Evolutionary conservation across 2,888 invertebrate species (phyloP).

Genomic region (Drosophila eohydei): DNA sequence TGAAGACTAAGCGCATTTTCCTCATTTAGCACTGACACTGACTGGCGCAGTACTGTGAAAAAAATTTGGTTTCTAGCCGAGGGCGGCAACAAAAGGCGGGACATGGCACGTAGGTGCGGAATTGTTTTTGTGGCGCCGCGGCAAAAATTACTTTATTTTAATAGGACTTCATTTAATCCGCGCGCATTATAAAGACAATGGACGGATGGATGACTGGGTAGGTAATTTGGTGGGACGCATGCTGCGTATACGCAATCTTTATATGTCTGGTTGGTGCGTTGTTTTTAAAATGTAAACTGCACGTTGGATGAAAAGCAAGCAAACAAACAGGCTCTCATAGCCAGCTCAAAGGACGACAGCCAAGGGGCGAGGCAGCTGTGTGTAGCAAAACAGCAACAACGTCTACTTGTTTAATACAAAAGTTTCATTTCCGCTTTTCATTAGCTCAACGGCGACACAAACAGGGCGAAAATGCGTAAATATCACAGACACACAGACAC

Average conservation of each 20-base stretch:
- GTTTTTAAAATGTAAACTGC: slow-evolving; percentile 63
- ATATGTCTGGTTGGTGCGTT: slow-evolving; percentile 22
- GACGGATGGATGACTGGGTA: slow-evolving; percentile 22
- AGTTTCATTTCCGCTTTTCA: slow-evolving; percentile 81
- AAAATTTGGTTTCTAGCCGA: slow-evolving; percentile 30
- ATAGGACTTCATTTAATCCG: slow-evolving; percentile 79
- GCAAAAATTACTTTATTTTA: slow-evolving; percentile 77
- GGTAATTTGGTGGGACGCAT: slow-evolving; percentile 67
- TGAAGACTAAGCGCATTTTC: slow-evolving; percentile 62
- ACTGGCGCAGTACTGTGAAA: slow-evolving; percentile 29
- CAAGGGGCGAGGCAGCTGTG: not conserved
- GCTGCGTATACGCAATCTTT: slow-evolving; percentile 74
- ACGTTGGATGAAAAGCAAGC: slow-evolving; percentile 56
- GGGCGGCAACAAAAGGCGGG: slow-evolving; percentile 35
- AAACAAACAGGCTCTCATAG: slow-evolving; percentile 59
- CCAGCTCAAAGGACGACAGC: slow-evolving; percentile 11
- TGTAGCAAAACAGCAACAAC: slow-evolving; percentile 32
- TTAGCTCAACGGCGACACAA: slow-evolving; percentile 77
- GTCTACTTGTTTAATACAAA: slow-evolving; percentile 74
- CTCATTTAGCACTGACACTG: slow-evolving; percentile 62
- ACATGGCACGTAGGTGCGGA: slow-evolving; percentile 34
- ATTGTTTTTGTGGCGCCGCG: slow-evolving; percentile 47
- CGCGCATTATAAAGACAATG: slow-evolving; percentile 61
- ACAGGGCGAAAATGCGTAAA: slow-evolving; percentile 74
- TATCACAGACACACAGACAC: slow-evolving; percentile 45